These are phyloP conservation scores for Dasypogon diadema DNA, from an alignment of 2,888 invertebrate species.

Conservation along the genomic window DNA sequence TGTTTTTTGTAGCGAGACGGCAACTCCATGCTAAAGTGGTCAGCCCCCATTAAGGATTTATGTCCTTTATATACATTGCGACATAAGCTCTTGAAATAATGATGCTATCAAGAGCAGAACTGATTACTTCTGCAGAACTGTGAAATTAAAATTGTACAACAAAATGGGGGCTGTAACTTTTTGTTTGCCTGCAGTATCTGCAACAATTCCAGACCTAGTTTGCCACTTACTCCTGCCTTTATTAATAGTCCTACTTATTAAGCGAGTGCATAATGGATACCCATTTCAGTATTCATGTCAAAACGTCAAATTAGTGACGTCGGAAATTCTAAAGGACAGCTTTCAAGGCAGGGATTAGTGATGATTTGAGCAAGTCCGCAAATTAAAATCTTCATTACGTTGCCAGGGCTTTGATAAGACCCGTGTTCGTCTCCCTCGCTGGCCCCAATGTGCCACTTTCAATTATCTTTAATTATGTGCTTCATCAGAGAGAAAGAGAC, in stretches of 20 bases:
- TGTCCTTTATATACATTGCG: slow-evolving; percentile 13
- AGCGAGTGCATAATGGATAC: neutral
- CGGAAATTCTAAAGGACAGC: slow-evolving; percentile 10
- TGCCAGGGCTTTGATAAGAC: slow-evolving; percentile 12
- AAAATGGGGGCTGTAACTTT: neutral
- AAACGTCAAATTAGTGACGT: slow-evolving; percentile 41
- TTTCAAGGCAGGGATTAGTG: slow-evolving; percentile 10
- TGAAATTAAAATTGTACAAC: slow-evolving; percentile 15
- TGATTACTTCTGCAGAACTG: slow-evolving; percentile 30
- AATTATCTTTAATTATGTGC: slow-evolving; percentile 49
- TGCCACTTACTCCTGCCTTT: neutral
- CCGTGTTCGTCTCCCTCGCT: neutral
- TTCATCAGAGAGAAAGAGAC: slow-evolving; percentile 39
- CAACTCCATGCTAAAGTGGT: slow-evolving; percentile 1
- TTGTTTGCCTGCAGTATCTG: neutral
- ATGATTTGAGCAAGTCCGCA: slow-evolving; percentile 45
- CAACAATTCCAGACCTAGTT: neutral
- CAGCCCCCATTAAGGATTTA: neutral
- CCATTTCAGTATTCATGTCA: slow-evolving; percentile 27
- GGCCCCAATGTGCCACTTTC: slow-evolving; percentile 43
- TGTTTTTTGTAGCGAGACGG: slow-evolving; percentile 12
- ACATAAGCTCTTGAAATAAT: slow-evolving; percentile 24
- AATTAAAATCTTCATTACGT: slow-evolving; percentile 47
- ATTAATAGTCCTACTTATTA: neutral
- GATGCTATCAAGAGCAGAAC: slow-evolving; percentile 14